These are phyloP conservation scores for Hucho hucho DNA, from an alignment of 2,113 vertebrate genomes.

Conservation along the genomic window DNA sequence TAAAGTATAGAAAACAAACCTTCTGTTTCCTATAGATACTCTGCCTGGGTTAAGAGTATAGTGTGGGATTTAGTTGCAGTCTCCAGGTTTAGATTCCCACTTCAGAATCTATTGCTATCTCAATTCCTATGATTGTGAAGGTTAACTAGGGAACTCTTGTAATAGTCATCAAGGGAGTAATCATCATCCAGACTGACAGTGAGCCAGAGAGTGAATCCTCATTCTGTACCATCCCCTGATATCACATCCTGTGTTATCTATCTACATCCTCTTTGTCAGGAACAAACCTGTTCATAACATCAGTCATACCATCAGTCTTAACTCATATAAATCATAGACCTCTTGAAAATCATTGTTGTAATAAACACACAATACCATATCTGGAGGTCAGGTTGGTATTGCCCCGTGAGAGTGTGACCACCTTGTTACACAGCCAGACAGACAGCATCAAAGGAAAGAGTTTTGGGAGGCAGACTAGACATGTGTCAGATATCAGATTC, in stretches of 20 bases:
- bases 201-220: not conserved
- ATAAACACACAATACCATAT: not conserved
- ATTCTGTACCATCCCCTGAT: not conserved
- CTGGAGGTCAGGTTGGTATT: not conserved
- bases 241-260: not conserved
- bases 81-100: too few species aligned
- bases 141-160: not conserved
- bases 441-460: not conserved
- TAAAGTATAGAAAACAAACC: not conserved
- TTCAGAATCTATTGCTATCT: not conserved
- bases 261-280: not conserved
- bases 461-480: slow-evolving; percentile 1
- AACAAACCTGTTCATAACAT: not conserved
- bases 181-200: not conserved
- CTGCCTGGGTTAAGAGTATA: not conserved
- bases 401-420: not conserved
- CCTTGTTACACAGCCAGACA: not conserved
- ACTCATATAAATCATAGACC: not conserved
- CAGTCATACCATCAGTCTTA: not conserved
- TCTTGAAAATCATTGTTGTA: not conserved
- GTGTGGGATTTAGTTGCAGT: not conserved
- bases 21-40: too few species aligned
- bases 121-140: not conserved
- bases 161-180: not conserved
- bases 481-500: slow-evolving; percentile 5